phyloP scores from a whole-genome alignment of 2,113 vertebrate species.

The Lagopus muta region DNA sequence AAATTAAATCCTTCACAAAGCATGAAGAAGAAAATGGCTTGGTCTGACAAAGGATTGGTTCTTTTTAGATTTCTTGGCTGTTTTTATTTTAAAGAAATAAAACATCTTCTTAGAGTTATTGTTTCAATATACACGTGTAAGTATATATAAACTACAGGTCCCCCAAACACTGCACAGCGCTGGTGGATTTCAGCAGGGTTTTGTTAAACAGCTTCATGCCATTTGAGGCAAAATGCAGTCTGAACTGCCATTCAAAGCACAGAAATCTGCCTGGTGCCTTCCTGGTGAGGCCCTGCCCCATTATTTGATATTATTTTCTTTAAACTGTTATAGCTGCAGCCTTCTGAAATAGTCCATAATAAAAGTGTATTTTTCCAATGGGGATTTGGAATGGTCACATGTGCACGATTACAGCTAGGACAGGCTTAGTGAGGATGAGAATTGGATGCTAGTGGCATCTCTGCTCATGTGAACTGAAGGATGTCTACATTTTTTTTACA shows the following conservation, averaged over 20 bases:
- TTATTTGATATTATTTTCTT: rapidly evolving
- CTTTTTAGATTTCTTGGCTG: background rate
- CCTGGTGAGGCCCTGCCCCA: background rate
- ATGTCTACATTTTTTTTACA: background rate
- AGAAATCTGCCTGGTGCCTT: rapidly evolving
- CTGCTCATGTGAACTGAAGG: background rate
- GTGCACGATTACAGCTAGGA: too few species aligned
- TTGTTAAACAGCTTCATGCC: background rate
- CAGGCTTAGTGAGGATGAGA: background rate
- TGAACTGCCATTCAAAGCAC: background rate
- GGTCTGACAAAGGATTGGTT: conserved; percentile 3
- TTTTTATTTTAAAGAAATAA: conserved; percentile 53
- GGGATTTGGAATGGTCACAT: background rate
- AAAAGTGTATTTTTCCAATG: background rate
- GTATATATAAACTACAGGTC: background rate
- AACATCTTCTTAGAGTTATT: conserved; percentile 31
- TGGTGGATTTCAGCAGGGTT: background rate
- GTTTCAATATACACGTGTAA: background rate
- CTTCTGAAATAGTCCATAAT: background rate
- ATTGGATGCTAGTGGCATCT: background rate
- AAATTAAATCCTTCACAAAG: conserved; percentile 23
- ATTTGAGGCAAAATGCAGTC: background rate
- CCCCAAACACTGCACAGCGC: background rate
- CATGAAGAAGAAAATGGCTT: background rate
- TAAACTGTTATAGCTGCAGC: rapidly evolving